phyloP scores from a whole-genome alignment of 2,797 vertebrate species.

The Poeciliopsis gracilis region DNA sequence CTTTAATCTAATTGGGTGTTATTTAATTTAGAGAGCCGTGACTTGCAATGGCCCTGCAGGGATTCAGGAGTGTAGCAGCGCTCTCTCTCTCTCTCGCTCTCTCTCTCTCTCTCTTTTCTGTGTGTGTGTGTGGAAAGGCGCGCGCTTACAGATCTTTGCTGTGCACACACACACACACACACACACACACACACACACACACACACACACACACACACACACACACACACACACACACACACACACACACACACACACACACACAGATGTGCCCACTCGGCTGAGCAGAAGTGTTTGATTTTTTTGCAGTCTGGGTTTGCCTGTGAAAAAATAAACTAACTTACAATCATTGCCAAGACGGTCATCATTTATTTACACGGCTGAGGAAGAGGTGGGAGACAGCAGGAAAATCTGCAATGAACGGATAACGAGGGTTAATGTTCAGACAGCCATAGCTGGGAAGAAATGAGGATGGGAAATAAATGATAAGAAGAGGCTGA shows the following conservation, averaged over 20 bases:
- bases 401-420: constrained; percentile 18
- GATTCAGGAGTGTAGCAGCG: constrained; percentile 44
- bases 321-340: constrained; percentile 55
- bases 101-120: background rate
- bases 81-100: background rate
- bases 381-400: constrained; percentile 37
- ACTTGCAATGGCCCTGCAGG: constrained; percentile 71
- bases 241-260: constrained; percentile 11
- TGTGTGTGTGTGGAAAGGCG: background rate
- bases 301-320: constrained; percentile 40
- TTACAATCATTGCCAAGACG: constrained; percentile 50
- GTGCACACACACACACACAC: constrained; percentile 14
- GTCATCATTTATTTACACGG: constrained; percentile 68
- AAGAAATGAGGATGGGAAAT: constrained; percentile 46
- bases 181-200: constrained; percentile 10
- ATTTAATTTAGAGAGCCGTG: constrained; percentile 74
- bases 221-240: constrained; percentile 13
- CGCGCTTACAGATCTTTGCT: constrained; percentile 18
- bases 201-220: constrained; percentile 17
- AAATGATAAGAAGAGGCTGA: constrained; percentile 31
- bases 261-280: constrained; percentile 43
- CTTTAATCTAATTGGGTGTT: constrained; percentile 74
- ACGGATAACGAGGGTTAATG: constrained; percentile 41
- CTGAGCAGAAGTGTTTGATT: constrained; percentile 50
- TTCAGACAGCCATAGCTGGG: constrained; percentile 23